Evolutionary conservation across 2,797 vertebrate species (phyloP), one percentile per base, ranked within the genome.

Genomic region (Ataeniobius toweri): DNA sequence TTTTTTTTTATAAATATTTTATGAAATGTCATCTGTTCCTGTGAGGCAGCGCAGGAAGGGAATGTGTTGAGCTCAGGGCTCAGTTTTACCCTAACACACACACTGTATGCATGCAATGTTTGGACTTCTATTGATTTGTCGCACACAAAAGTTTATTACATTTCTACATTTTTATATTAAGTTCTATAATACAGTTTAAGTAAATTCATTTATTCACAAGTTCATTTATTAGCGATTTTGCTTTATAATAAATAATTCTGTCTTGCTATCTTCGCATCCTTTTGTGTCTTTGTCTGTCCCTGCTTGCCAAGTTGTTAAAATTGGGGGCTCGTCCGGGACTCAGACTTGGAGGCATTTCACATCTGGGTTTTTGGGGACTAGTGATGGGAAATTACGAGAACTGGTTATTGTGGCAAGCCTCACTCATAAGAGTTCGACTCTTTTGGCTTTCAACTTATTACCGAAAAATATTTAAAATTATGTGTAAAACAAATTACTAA

Each of bases 1-100:
- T 95, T 92, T 89, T 94, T 95, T 95, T 94, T 93, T 88, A 96
- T 96, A 95, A 96, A 97, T 96, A 96, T 96, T 96, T 96, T 93
- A 96, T 96, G 91, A 93, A 92, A 93, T 94, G 92, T 95, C 94
- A 95, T 94, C 89, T 90, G 91, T 81, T 89, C 93, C 91, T 75
- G 83, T 86, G 86, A 88, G 82, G 83, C 75, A 78, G 76, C 51
- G 50, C 31, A 36, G 41, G 65, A 24, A 12, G 39, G 59, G 39
- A 48, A 74, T 26, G 80, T 4, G 18, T 12, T 36, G 67, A 71
- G 74, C 72, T 48, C 59, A 73, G 76, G 44, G 36, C 22, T 75
- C 73, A 4, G 58, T 71, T 85, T 83, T 80, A 76, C 71, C 65
- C 83, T 46, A 71, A 3, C 50, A 56, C 71, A 56, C 71, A n/a